Evolutionary conservation across 2,888 invertebrate genomes (phyloP).

Genomic region (Cinara cedri): DNA sequence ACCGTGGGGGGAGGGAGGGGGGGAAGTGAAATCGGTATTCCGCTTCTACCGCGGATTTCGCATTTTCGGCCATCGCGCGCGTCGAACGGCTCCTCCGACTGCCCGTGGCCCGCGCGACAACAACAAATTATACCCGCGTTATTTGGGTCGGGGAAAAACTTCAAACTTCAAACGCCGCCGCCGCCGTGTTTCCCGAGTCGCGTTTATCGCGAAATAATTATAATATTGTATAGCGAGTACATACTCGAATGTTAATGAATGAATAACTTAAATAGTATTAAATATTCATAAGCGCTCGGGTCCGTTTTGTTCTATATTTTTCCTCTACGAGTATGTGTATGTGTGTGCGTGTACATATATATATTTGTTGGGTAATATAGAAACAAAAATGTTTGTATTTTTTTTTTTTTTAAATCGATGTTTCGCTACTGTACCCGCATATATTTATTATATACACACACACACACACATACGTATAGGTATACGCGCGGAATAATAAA

Average conservation of each 20-base stretch:
- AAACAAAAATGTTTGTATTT: neutral
- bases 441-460: neutral
- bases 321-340: neutral
- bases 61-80: too few species aligned
- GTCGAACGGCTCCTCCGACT: too few species aligned
- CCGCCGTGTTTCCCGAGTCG: conserved; percentile 1
- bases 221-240: neutral
- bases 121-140: too few species aligned
- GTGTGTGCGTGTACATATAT: neutral
- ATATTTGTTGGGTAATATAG: too few species aligned
- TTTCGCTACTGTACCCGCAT: conserved; percentile 43
- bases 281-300: conserved; percentile 24
- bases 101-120: too few species aligned
- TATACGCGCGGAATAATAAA: conserved; percentile 26
- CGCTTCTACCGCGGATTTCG: too few species aligned
- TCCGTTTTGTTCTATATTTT: conserved; percentile 14
- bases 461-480: too few species aligned
- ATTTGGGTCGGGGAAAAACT: too few species aligned
- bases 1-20: too few species aligned
- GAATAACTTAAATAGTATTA: neutral
- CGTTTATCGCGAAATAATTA: neutral
- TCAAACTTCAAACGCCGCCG: neutral
- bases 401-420: conserved; percentile 21
- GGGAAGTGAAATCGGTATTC: too few species aligned
- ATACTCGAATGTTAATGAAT: conserved; percentile 10